A percentile compares a stretch with the other conserved stretches of the same genome.
Conservation (phyloP, 2,797 vertebrate genomes). For the Falco peregrinus region DNA sequence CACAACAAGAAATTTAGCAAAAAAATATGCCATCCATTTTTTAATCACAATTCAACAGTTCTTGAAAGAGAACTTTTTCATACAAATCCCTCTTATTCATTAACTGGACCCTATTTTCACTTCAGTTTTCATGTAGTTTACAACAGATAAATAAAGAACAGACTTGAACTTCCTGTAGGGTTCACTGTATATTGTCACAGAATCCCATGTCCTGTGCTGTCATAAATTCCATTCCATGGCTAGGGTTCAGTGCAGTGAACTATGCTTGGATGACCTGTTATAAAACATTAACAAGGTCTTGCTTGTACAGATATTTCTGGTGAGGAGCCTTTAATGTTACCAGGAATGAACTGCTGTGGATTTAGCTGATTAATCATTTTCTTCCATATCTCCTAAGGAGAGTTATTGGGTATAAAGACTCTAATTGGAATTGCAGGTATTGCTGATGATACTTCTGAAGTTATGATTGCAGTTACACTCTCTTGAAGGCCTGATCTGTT, state of each 20-base stretch:
- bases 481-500: background rate
- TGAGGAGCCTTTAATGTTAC: background rate
- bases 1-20: background rate
- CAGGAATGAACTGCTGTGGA: slow-evolving; percentile 13
- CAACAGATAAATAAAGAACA: background rate
- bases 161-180: background rate
- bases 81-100: background rate
- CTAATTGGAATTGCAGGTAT: background rate
- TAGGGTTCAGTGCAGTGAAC: background rate
- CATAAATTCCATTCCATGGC: background rate
- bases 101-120: background rate
- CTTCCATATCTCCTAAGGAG: background rate
- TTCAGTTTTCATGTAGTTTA: background rate
- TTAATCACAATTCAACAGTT: background rate
- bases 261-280: background rate
- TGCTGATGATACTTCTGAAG: background rate
- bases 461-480: background rate
- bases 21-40: rapidly evolving
- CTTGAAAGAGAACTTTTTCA: background rate
- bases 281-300: slow-evolving; percentile 48
- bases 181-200: background rate
- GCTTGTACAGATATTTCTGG: background rate
- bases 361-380: background rate
- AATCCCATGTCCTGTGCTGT: background rate
- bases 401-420: background rate